Conservation (phyloP, 2,888 invertebrate species). For the Apodemia mormo region DNA sequence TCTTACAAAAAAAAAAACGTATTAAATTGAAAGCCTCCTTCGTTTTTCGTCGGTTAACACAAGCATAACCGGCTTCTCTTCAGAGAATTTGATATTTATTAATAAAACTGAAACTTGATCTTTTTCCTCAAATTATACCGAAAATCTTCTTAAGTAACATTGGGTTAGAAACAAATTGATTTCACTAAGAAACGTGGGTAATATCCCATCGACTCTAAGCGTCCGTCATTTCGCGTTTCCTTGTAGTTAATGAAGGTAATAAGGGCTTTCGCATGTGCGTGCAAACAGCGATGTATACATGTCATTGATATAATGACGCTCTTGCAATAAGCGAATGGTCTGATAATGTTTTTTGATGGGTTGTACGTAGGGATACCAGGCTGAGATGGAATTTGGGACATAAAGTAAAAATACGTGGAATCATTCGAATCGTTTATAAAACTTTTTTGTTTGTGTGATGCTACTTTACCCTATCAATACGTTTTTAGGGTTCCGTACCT, state of each 20-base stretch:
- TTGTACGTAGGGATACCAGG: slow-evolving; percentile 3
- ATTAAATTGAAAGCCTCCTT: too few relatives aligned
- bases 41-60: too few relatives aligned
- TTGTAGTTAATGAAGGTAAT: slow-evolving; percentile 58
- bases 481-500: too few relatives aligned
- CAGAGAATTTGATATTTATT: too few relatives aligned
- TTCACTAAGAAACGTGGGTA: slow-evolving; percentile 28
- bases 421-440: too few relatives aligned
- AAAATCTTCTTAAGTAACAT: not conserved
- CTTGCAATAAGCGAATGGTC: slow-evolving; percentile 51
- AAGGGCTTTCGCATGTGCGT: slow-evolving; percentile 44
- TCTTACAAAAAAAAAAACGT: too few relatives aligned
- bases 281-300: slow-evolving; percentile 56
- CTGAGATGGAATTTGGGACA: not conserved
- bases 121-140: not conserved
- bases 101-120: too few relatives aligned
- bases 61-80: too few relatives aligned
- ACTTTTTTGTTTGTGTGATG: too few relatives aligned
- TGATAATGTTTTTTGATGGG: slow-evolving; percentile 42
- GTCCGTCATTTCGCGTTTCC: slow-evolving; percentile 46
- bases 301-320: slow-evolving; percentile 56
- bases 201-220: slow-evolving; percentile 31
- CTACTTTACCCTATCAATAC: too few relatives aligned
- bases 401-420: not conserved
- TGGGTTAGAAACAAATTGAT: slow-evolving; percentile 32